phyloP scores from a whole-genome alignment of 2,797 vertebrate genomes.

The Chrosomus eos region DNA sequence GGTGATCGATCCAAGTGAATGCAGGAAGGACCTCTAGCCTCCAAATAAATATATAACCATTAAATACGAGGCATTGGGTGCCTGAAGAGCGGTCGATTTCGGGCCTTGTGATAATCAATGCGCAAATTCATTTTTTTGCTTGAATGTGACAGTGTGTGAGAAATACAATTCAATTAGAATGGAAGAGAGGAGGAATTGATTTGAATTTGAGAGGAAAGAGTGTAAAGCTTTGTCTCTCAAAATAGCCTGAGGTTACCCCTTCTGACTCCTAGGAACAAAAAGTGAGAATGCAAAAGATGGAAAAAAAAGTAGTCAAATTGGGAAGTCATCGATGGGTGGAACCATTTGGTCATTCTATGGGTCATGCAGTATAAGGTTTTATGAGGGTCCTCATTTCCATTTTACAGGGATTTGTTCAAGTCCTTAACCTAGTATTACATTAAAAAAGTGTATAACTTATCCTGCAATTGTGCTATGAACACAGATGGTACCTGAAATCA shows the following conservation, averaged over 20 bases:
- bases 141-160: conserved; percentile 72
- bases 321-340: background rate
- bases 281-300: conserved; percentile 26
- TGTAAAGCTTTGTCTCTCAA: conserved; percentile 15
- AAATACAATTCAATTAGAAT: conserved; percentile 68
- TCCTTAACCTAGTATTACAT: background rate
- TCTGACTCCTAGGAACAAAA: conserved; percentile 23
- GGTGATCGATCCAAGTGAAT: conserved; percentile 70
- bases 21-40: conserved; percentile 59
- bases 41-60: conserved; percentile 64
- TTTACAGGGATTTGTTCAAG: background rate
- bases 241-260: conserved; percentile 28
- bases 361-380: background rate
- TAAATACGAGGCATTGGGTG: conserved; percentile 59
- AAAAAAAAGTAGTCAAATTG: background rate
- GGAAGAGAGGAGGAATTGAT: conserved; percentile 26
- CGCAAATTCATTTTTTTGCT: conserved; percentile 76
- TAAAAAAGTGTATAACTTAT: background rate
- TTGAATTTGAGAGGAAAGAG: conserved; percentile 33
- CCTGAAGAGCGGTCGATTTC: conserved; percentile 69
- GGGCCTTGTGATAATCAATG: conserved; percentile 74
- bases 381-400: background rate
- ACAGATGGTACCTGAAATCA: background rate
- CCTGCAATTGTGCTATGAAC: background rate
- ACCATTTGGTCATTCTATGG: background rate